Evolutionary conservation across 2,888 invertebrate genomes (phyloP).

Genomic region (Plemyria rubiginata): DNA sequence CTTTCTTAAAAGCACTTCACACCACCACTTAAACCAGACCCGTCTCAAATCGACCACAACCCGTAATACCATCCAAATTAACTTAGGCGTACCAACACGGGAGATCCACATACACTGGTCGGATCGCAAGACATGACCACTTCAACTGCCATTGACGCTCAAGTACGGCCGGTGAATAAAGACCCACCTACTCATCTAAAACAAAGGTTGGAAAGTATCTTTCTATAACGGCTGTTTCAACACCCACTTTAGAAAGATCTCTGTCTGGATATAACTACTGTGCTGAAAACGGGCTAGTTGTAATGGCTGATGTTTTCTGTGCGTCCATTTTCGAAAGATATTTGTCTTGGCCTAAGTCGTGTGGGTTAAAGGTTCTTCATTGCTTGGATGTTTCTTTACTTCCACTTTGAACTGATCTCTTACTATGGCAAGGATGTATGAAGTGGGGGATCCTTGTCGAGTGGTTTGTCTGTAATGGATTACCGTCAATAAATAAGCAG

Average conservation of each 20-base stretch:
- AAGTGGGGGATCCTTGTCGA: slow-evolving; percentile 38
- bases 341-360: slow-evolving; percentile 22
- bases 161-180: slow-evolving; percentile 50
- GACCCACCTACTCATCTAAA: slow-evolving; percentile 47
- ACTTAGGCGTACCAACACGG: slow-evolving; percentile 48
- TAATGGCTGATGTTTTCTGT: slow-evolving; percentile 11
- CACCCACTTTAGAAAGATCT: slow-evolving; percentile 39
- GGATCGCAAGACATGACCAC: slow-evolving; percentile 71
- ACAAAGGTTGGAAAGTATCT: slow-evolving; percentile 45
- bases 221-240: slow-evolving; percentile 43
- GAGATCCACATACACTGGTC: slow-evolving; percentile 58
- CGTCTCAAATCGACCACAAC: slow-evolving; percentile 51
- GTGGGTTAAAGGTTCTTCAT: slow-evolving; percentile 15
- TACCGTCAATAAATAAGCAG: slow-evolving; percentile 77
- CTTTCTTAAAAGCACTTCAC: slow-evolving; percentile 61
- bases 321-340: slow-evolving; percentile 27
- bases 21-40: slow-evolving; percentile 55
- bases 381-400: slow-evolving; percentile 29
- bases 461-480: slow-evolving; percentile 64
- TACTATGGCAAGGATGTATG: slow-evolving; percentile 23
- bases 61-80: slow-evolving; percentile 59
- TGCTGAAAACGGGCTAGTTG: slow-evolving; percentile 8
- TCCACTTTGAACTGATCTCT: slow-evolving; percentile 48
- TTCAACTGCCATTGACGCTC: slow-evolving; percentile 71
- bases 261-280: slow-evolving; percentile 10